These are phyloP conservation scores for Tolypeutes matacus DNA, from an alignment of 2,797 vertebrate genomes.

Conservation along the genomic window DNA sequence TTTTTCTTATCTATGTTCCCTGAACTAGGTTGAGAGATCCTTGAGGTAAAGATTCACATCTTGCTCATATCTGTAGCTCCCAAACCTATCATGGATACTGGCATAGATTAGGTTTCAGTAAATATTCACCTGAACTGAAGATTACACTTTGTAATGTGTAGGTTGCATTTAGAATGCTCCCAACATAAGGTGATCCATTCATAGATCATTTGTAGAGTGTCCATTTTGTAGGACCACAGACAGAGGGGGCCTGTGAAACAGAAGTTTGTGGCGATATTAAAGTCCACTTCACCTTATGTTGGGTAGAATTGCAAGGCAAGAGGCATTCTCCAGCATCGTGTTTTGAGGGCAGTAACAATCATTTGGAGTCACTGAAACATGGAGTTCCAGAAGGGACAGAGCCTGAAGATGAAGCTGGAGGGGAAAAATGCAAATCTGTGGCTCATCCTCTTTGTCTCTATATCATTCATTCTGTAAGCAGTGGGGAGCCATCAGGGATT, in stretches of 20 bases:
- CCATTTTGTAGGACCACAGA: background rate
- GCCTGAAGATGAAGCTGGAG: background rate
- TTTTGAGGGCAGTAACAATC: background rate
- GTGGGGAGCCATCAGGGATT: background rate
- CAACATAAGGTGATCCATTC: background rate
- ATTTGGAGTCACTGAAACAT: background rate
- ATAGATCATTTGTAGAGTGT: background rate
- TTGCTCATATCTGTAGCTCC: background rate
- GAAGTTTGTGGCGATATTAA: background rate
- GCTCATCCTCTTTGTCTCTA: background rate
- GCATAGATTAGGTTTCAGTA: background rate
- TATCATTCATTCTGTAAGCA: background rate
- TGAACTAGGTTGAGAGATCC: background rate
- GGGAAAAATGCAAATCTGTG: background rate
- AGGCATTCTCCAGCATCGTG: background rate
- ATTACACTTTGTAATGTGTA: background rate
- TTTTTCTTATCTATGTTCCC: background rate
- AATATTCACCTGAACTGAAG: background rate
- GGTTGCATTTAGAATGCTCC: constrained; percentile 43
- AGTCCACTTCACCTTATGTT: background rate
- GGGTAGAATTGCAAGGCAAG: background rate
- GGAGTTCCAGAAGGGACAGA: background rate
- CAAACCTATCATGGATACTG: background rate
- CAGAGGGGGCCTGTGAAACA: background rate
- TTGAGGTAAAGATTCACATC: background rate